These are phyloP conservation scores for Neoaliturus tenellus DNA, from an alignment of 2,888 invertebrate species.

Conservation along the genomic window DNA sequence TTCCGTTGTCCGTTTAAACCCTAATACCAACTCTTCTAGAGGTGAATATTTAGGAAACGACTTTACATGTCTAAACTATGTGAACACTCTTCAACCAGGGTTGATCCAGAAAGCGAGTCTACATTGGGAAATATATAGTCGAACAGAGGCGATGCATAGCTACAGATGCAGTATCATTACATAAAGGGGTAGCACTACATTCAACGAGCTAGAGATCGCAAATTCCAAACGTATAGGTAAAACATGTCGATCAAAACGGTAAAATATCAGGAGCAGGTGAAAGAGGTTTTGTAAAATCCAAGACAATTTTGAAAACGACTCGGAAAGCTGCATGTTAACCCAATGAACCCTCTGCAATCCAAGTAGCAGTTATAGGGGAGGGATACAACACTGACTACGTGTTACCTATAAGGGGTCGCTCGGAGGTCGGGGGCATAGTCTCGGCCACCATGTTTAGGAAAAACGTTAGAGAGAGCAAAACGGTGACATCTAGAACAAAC, in stretches of 20 bases:
- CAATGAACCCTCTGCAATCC: conserved; percentile 68
- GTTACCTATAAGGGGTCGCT: conserved; percentile 79
- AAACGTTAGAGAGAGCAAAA: conserved; percentile 78
- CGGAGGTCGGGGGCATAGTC: conserved; percentile 79
- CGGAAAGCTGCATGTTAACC: conserved; percentile 18
- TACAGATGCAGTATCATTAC: conserved; percentile 49
- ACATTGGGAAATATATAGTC: conserved; percentile 47
- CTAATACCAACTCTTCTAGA: no score
- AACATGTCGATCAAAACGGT: conserved; percentile 35
- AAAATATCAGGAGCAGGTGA: conserved; percentile 37
- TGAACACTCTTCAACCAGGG: conserved; percentile 22
- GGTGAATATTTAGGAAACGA: no score
- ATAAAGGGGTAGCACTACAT: conserved; percentile 50
- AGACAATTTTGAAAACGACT: conserved; percentile 43
- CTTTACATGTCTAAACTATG: neutral
- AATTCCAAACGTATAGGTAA: conserved; percentile 25
- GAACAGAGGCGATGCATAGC: conserved; percentile 50
- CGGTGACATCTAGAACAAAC: conserved; percentile 74
- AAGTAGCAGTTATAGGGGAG: conserved; percentile 66
- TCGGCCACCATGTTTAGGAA: conserved; percentile 79
- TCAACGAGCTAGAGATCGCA: conserved; percentile 43
- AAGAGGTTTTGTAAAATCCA: conserved; percentile 29
- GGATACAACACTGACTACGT: conserved; percentile 58
- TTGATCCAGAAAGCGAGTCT: conserved; percentile 27
- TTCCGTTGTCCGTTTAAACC: no score